A percentile compares a stretch with the other conserved stretches of the same genome.
These are phyloP conservation scores for Callimorpha dominula DNA, from an alignment of 2,888 invertebrate species.

Conservation along the genomic window DNA sequence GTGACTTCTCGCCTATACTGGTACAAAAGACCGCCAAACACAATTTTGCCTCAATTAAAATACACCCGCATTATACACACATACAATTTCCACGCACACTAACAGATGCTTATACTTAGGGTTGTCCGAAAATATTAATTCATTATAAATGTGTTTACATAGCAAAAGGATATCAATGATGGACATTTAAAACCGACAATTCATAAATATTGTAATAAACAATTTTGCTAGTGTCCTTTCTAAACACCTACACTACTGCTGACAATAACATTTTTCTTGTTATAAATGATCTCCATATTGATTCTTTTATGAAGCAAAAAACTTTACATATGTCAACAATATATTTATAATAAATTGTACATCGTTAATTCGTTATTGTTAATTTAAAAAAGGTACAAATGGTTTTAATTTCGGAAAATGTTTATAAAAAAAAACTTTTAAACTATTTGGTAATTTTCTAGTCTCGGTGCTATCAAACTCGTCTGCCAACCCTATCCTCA, in stretches of 20 bases:
- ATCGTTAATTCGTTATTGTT: neutral
- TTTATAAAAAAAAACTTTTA: neutral
- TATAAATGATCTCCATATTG: too few relatives aligned
- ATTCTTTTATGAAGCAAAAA: too few relatives aligned
- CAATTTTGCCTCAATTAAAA: conserved; percentile 66
- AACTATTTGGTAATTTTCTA: neutral
- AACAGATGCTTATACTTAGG: neutral
- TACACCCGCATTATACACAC: conserved; percentile 60
- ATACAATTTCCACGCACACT: conserved; percentile 21
- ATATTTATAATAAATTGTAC: too few relatives aligned
- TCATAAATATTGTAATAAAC: neutral
- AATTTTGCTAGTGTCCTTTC: too few relatives aligned
- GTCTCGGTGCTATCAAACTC: neutral
- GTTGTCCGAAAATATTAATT: neutral
- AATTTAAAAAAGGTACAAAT: neutral
- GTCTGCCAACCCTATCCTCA: conserved; percentile 35
- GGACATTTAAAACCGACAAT: neutral
- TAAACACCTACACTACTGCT: too few relatives aligned
- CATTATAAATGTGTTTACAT: neutral
- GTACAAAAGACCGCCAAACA: conserved; percentile 59
- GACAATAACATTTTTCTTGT: too few relatives aligned
- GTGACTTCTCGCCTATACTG: conserved; percentile 44
- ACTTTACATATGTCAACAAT: too few relatives aligned
- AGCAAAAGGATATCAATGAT: neutral
- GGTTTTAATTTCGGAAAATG: neutral